These are phyloP conservation scores for Varanus komodoensis DNA, from an alignment of 2,113 vertebrate species.

Conservation along the genomic window DNA sequence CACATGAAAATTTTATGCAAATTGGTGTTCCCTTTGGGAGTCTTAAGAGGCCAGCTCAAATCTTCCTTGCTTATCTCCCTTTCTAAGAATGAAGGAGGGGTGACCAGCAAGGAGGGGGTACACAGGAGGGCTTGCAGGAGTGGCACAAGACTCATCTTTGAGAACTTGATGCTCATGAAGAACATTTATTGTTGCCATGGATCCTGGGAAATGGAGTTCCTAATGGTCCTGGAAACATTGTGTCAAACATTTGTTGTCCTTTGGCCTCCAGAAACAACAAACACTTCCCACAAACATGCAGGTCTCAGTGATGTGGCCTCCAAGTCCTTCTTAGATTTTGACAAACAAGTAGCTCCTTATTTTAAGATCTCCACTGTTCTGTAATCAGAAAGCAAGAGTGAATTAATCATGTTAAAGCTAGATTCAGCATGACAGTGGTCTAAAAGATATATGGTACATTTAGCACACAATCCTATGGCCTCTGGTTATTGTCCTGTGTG, in stretches of 20 bases:
- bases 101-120: too few relatives aligned
- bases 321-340: neutral
- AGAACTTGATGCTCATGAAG: neutral
- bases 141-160: neutral
- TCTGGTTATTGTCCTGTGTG: too few relatives aligned
- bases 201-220: neutral
- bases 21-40: too few relatives aligned
- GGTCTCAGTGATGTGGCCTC: neutral
- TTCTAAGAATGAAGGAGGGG: neutral
- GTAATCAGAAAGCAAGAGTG: too few relatives aligned
- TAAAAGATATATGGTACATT: neutral
- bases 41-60: too few relatives aligned
- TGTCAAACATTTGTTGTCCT: neutral
- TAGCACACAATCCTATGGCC: neutral
- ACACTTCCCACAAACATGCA: neutral
- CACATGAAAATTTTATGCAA: too few relatives aligned
- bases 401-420: too few relatives aligned
- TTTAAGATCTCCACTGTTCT: too few relatives aligned
- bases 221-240: neutral
- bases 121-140: neutral
- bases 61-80: too few relatives aligned
- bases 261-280: neutral
- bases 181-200: neutral
- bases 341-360: too few relatives aligned
- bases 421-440: too few relatives aligned